Evolutionary conservation across 2,888 invertebrate species (phyloP), one percentile per base, ranked within the genome.

Genomic region (Thereva unica): DNA sequence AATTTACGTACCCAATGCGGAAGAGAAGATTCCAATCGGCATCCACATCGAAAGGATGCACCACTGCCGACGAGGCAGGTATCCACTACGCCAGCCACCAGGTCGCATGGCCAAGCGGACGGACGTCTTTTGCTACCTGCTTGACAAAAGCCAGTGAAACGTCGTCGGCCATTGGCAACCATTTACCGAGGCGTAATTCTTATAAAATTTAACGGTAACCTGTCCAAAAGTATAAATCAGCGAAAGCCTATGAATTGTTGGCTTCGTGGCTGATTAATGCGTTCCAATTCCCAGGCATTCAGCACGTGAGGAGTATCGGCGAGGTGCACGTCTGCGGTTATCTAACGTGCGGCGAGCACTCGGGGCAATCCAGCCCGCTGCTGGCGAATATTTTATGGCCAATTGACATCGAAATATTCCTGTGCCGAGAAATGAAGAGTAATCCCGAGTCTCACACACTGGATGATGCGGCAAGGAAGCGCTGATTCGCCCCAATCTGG

Each of bases 151-250:
- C 8, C 44, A 44, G 44, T 44, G 44, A n/a, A 44, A n/a, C 8
- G n/a, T 44, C n/a, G 44, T 44, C 44, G 44, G 1, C 23, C 23
- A 44, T 44, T 8, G 44, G 44, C n/a, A 9, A 44, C 44, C 8
- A 37, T 41, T 41, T 47, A 35, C n/a, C 45, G n/a, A 59, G 59
- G 49, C 49, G 23, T 47, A 59, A 47, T 37, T 59, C 59, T 59
- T 59, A 59, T 59, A 59, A 59, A 59, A 59, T 49, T 59, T 59
- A 59, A 59, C 59, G 59, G 59, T 59, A 59, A 7, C 34, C 41
- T 59, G 59, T 59, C 59, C 59, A 49, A 59, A 59, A 59, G 59
- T 59, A 59, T 59, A 59, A 59, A 59, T 59, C 59, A 59, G 59
- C 59, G 59, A 59, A 59, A 59, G 59, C 59, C 59, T 59, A 59